phyloP scores from a whole-genome alignment of 1,140 invertebrate genomes.

The Caenorhabditis tropicalis region DNA sequence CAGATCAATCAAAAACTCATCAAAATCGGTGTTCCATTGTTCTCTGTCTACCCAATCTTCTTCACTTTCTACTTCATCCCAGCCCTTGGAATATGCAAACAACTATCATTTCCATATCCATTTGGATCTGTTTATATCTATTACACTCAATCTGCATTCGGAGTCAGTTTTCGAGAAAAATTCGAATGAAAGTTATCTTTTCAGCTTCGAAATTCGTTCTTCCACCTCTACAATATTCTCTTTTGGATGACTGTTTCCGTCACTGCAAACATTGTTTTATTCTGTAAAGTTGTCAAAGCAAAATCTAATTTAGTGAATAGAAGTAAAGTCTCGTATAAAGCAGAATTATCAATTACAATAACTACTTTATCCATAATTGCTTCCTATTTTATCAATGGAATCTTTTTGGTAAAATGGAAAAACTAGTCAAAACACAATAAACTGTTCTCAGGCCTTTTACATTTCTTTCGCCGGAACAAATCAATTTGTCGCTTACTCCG shows the following conservation, averaged over 20 bases:
- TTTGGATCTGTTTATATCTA: neutral
- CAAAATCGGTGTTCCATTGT: neutral
- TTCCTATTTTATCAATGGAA: neutral
- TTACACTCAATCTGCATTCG: neutral
- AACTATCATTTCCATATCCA: neutral
- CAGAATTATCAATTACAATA: neutral
- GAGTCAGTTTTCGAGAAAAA: neutral
- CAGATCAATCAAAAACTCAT: neutral
- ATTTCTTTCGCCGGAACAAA: neutral
- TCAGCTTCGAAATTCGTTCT: neutral
- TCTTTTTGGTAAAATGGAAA: neutral
- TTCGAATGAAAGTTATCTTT: neutral
- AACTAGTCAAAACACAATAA: neutral
- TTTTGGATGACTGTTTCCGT: neutral
- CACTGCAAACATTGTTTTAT: neutral
- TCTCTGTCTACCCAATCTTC: neutral
- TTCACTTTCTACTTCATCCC: constrained; percentile 14
- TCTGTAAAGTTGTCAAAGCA: neutral
- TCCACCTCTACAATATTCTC: neutral
- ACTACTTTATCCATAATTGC: neutral
- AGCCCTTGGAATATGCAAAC: constrained; percentile 1
- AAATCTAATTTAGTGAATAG: neutral
- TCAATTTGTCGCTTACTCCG: neutral
- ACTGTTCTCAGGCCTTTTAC: neutral
- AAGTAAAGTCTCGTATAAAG: neutral